These are phyloP conservation scores for Druon quercuslanigerum DNA, from an alignment of 1,140 invertebrate genomes.

Conservation along the genomic window DNA sequence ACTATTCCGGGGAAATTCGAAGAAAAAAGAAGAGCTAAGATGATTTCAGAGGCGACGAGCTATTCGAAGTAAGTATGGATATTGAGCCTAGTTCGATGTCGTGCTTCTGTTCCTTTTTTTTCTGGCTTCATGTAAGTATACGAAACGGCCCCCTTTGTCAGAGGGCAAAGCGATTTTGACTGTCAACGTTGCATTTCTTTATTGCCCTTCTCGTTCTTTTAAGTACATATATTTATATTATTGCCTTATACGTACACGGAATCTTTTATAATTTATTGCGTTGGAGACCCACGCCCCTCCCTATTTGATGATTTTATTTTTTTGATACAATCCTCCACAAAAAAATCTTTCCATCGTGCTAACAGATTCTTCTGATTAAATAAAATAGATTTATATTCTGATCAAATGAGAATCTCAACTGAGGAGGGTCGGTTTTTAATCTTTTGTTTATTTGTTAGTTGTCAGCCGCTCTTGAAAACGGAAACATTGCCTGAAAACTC, in stretches of 20 bases:
- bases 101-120: constrained; percentile 24
- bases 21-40: constrained; percentile 23
- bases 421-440: neutral
- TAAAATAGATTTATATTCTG: neutral
- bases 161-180: neutral
- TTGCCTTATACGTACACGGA: constrained; percentile 1
- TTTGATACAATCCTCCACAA: neutral
- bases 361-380: neutral
- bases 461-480: neutral
- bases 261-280: constrained; percentile 18
- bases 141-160: neutral
- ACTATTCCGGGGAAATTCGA: constrained; percentile 8
- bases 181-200: constrained; percentile 30
- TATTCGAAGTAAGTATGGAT: constrained; percentile 22
- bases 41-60: constrained; percentile 7
- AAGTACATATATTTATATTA: constrained; percentile 5
- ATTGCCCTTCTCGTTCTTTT: constrained; percentile 20
- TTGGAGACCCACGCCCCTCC: neutral
- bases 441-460: neutral
- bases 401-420: neutral
- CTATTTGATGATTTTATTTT: neutral
- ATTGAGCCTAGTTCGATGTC: constrained; percentile 29
- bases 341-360: neutral
- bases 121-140: constrained; percentile 22
- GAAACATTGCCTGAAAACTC: no score